Evolutionary conservation across 2,888 invertebrate genomes (phyloP).

Genomic region (Cremastinae sp.): DNA sequence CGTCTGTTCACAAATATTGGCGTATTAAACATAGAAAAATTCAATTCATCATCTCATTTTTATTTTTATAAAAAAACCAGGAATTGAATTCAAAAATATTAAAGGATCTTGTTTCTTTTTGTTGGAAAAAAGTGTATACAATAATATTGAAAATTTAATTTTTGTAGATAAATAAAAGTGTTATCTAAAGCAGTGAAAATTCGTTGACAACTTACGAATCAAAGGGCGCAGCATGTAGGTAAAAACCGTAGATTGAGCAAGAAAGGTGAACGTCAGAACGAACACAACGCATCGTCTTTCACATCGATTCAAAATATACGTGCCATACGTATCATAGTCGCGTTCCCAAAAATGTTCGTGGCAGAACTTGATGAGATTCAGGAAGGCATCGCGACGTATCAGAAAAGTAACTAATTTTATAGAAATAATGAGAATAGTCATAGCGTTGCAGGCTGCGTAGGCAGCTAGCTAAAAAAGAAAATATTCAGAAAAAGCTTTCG

Average conservation of each 20-base stretch:
- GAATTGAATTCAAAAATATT: too few relatives aligned
- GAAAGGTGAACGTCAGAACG: constrained; percentile 48
- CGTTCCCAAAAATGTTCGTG: constrained; percentile 52
- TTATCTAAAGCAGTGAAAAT: not conserved
- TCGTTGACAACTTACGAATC: constrained; percentile 42
- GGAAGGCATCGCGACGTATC: constrained; percentile 36
- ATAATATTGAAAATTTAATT: too few relatives aligned
- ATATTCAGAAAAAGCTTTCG: not conserved
- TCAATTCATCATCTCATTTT: too few relatives aligned
- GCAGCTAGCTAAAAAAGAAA: constrained; percentile 47
- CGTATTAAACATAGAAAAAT: too few relatives aligned
- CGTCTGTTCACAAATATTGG: too few relatives aligned
- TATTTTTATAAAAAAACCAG: too few relatives aligned
- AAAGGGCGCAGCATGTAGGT: constrained; percentile 48
- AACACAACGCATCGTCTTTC: constrained; percentile 51
- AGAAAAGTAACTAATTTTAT: constrained; percentile 49
- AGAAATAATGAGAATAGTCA: constrained; percentile 52
- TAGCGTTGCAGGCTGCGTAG: constrained; percentile 53
- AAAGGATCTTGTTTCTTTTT: too few relatives aligned
- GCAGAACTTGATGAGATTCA: constrained; percentile 53
- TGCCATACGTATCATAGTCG: constrained; percentile 41
- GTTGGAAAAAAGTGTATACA: too few relatives aligned
- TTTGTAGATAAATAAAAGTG: not conserved
- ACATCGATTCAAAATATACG: constrained; percentile 29
- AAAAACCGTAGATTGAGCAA: constrained; percentile 53